These are phyloP conservation scores for Drosophila insularis DNA, from an alignment of 1,140 invertebrate genomes.

Conservation along the genomic window DNA sequence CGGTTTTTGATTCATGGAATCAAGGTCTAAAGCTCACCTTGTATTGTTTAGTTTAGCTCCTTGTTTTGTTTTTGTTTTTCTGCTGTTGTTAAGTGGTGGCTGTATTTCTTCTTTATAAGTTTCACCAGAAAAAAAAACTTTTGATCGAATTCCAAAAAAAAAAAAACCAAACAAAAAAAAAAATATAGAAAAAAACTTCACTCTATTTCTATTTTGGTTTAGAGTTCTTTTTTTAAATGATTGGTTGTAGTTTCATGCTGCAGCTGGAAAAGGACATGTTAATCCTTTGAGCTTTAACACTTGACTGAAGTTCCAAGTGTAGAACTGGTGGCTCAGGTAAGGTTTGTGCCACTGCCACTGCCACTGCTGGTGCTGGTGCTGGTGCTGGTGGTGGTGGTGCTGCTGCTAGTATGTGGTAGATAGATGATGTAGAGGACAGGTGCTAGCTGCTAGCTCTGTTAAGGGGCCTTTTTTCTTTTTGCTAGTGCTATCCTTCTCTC, in stretches of 20 bases:
- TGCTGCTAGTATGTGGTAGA: constrained; percentile 7
- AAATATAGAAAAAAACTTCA: neutral
- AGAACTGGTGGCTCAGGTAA: constrained; percentile 74
- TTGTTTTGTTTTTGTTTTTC: neutral
- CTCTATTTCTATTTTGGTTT: neutral
- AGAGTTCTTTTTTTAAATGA: neutral
- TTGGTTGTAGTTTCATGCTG: constrained; percentile 28
- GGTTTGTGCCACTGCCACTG: constrained; percentile 26
- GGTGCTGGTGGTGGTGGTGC: constrained; percentile 44
- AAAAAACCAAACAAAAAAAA: neutral
- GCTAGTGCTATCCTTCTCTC: constrained; percentile 63
- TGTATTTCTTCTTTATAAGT: neutral
- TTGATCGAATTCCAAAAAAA: constrained; percentile 6
- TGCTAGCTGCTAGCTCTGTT: constrained; percentile 49
- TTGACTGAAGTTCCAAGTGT: constrained; percentile 79
- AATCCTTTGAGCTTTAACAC: constrained; percentile 81
- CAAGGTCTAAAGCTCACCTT: neutral
- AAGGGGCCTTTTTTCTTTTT: constrained; percentile 58
- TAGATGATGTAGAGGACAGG: constrained; percentile 13
- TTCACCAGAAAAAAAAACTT: neutral
- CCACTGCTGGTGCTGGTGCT: constrained; percentile 42
- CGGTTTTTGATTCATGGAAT: neutral
- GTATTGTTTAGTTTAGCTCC: neutral
- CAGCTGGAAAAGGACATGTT: constrained; percentile 72
- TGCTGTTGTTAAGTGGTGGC: neutral